A percentile compares a stretch with the other conserved stretches of the same genome.
These are phyloP conservation scores for Tapirus indicus DNA, from an alignment of 2,797 vertebrate species.

Conservation along the genomic window DNA sequence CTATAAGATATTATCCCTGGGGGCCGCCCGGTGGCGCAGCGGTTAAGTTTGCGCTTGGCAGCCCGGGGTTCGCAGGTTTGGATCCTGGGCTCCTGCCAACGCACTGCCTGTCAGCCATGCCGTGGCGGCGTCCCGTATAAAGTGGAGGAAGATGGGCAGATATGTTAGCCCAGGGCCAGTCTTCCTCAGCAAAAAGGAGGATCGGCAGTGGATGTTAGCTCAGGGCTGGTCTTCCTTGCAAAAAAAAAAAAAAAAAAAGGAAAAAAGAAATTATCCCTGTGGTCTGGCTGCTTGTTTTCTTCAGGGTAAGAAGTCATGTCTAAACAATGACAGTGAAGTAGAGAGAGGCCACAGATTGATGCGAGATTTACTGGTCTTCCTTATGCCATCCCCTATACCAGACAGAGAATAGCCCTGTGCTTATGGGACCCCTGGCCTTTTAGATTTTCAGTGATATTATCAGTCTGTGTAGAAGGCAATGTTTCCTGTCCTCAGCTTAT, in stretches of 20 bases:
- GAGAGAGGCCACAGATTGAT: background rate
- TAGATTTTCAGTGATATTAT: background rate
- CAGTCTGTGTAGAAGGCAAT: background rate
- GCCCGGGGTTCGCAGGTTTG: no score
- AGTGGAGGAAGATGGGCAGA: no score
- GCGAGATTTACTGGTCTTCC: background rate
- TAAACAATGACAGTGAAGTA: background rate
- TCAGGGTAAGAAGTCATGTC: background rate
- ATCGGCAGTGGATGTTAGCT: no score
- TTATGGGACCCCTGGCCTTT: background rate
- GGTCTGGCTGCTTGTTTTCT: background rate
- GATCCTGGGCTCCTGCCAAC: no score
- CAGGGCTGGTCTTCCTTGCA: no score
- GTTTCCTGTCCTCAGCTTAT: background rate
- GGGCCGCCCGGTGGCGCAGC: no score
- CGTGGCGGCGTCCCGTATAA: no score
- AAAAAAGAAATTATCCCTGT: background rate
- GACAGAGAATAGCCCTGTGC: background rate
- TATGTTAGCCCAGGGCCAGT: no score
- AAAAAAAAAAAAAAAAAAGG: background rate
- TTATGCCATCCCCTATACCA: background rate
- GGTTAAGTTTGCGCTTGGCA: no score
- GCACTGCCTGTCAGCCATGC: no score
- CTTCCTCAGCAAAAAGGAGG: no score
- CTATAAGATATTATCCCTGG: background rate